Percentiles rank a stretch among this genome's conserved stretches.
These are phyloP conservation scores for Clarias fuscus DNA, from an alignment of 2,797 vertebrate genomes.

Conservation along the genomic window DNA sequence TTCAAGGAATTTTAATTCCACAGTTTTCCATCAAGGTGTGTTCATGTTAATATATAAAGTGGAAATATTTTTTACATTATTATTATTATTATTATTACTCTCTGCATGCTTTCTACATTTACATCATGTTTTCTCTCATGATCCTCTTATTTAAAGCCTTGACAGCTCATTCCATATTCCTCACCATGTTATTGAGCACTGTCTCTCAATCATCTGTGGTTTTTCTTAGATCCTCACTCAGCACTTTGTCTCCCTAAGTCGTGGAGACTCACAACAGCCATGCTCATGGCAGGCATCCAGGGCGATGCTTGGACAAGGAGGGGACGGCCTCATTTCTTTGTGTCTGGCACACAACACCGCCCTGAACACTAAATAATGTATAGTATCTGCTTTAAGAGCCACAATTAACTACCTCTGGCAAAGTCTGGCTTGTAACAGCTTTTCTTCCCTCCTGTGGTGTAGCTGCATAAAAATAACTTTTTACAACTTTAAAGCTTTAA, in stretches of 20 bases:
- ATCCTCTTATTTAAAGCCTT: background rate
- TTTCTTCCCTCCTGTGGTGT: constrained; percentile 6
- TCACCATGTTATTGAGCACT: background rate
- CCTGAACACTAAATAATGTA: background rate
- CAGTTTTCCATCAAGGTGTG: background rate
- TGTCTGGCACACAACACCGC: constrained; percentile 5
- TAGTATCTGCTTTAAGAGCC: background rate
- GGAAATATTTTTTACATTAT: too few species aligned
- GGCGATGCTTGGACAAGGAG: constrained; percentile 11
- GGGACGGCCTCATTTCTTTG: background rate
- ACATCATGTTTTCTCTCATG: background rate
- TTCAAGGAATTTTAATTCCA: background rate
- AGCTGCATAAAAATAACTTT: background rate
- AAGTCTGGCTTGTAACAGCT: background rate
- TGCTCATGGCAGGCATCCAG: constrained; percentile 28
- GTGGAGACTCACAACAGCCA: constrained; percentile 29
- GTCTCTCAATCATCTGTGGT: background rate
- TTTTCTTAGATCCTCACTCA: constrained; percentile 34
- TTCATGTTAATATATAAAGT: background rate
- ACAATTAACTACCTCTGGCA: constrained; percentile 9
- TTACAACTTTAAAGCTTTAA: background rate
- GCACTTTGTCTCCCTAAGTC: constrained; percentile 25
- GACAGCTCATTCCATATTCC: background rate
- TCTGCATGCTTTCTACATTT: background rate
- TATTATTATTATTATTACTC: background rate